Conservation (phyloP, 2,888 invertebrate species). For the Eupsilia transversa region DNA sequence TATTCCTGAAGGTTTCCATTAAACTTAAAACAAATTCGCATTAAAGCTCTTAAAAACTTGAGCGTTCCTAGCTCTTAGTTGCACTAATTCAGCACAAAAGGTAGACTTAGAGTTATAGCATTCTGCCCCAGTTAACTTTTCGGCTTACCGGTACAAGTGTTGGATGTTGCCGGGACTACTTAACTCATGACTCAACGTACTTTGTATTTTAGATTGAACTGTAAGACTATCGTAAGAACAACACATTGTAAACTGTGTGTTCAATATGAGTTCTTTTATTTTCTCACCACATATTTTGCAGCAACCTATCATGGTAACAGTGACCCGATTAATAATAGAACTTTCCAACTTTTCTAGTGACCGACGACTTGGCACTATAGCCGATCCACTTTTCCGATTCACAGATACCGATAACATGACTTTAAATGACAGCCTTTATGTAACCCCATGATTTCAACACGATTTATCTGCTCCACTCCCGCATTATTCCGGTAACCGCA, state of each 20-base stretch:
- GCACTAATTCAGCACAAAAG: constrained; percentile 59
- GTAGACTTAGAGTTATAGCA: constrained; percentile 45
- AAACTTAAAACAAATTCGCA: constrained; percentile 46
- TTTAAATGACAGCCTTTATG: constrained; percentile 54
- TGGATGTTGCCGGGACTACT: constrained; percentile 41
- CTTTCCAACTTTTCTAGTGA: constrained; percentile 17
- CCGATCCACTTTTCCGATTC: constrained; percentile 31
- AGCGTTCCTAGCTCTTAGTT: constrained; percentile 45
- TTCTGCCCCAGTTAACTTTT: constrained; percentile 54
- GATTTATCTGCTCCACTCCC: constrained; percentile 52
- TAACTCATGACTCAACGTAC: constrained; percentile 34
- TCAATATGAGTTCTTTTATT: constrained; percentile 2
- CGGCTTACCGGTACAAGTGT: constrained; percentile 49
- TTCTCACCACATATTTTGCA: not conserved
- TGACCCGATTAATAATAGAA: constrained; percentile 16
- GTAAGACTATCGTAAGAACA: not conserved
- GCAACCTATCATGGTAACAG: not conserved
- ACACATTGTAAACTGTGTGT: not conserved
- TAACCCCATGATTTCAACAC: constrained; percentile 47
- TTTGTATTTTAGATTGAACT: constrained; percentile 45
- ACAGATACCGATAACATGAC: constrained; percentile 45
- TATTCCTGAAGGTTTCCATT: constrained; percentile 20
- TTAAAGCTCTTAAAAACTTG: constrained; percentile 58
- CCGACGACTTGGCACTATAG: constrained; percentile 31
- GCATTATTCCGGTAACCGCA: constrained; percentile 57